Percentiles rank a stretch among this genome's conserved stretches.
Evolutionary conservation across 2,797 vertebrate genomes (phyloP).

Genomic region (Ceryle rudis): DNA sequence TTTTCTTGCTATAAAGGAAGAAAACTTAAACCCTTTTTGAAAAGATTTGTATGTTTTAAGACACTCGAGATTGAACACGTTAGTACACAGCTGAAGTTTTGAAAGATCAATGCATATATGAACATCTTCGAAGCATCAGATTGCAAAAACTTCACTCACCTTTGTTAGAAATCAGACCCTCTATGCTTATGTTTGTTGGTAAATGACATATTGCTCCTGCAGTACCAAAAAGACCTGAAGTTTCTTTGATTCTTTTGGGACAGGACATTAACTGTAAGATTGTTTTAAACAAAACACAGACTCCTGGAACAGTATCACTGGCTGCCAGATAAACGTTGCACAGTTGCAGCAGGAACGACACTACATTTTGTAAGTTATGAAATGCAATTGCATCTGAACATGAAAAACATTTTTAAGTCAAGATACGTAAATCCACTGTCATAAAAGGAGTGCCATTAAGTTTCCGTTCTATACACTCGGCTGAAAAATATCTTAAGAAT

Average conservation of each 20-base stretch:
- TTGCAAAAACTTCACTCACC: conserved; percentile 62
- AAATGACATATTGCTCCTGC: neutral
- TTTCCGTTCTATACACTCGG: conserved; percentile 21
- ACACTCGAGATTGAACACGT: conserved; percentile 25
- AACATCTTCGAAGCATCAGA: neutral
- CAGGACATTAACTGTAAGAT: neutral
- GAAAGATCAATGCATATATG: neutral
- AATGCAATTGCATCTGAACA: conserved; percentile 40
- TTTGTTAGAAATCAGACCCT: conserved; percentile 54
- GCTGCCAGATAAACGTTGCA: neutral
- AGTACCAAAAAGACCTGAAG: neutral
- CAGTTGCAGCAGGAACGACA: conserved; percentile 27
- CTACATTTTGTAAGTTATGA: conserved; percentile 3
- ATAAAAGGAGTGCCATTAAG: conserved; percentile 21
- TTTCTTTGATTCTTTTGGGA: neutral
- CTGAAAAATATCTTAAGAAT: conserved; percentile 48
- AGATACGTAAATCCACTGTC: conserved; percentile 25
- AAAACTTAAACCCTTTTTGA: neutral
- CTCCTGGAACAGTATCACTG: neutral
- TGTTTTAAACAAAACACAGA: neutral
- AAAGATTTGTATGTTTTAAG: conserved; percentile 2
- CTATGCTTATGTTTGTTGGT: neutral
- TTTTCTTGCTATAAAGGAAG: neutral
- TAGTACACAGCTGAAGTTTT: neutral
- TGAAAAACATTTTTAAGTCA: conserved; percentile 23